Evolutionary conservation across 2,797 vertebrate species (phyloP).

Genomic region (Gouania willdenowi): DNA sequence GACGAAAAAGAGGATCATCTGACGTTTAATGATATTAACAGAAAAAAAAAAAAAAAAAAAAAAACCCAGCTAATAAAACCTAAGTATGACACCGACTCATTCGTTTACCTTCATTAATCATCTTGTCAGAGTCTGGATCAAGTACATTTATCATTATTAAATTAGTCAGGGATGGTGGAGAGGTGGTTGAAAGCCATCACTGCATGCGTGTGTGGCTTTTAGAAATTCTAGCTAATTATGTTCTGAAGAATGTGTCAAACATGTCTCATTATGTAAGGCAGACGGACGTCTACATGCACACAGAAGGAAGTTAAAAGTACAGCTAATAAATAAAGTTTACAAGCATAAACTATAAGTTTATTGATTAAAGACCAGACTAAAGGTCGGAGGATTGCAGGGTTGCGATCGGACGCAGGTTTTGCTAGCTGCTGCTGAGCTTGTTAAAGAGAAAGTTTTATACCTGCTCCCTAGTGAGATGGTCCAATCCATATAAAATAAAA

Average conservation of each 20-base stretch:
- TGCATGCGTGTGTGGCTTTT: conserved; percentile 33
- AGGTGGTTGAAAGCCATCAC: no score
- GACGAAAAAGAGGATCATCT: conserved; percentile 10
- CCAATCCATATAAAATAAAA: no score
- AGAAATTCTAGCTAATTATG: conserved; percentile 43
- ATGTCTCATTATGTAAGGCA: conserved; percentile 9
- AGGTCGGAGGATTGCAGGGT: no score
- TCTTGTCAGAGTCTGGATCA: conserved; percentile 53
- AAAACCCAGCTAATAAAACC: conserved; percentile 13
- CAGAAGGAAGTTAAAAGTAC: no score
- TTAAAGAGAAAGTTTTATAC: no score
- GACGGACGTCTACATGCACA: no score
- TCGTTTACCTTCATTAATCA: conserved; percentile 56
- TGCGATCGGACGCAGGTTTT: no score
- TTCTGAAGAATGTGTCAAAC: conserved; percentile 22
- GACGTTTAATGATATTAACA: conserved; percentile 15
- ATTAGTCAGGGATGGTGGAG: conserved; percentile 40
- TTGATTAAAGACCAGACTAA: no score
- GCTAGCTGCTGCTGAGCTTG: no score
- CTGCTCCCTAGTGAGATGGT: no score
- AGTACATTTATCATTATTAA: conserved; percentile 66
- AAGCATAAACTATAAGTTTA: no score
- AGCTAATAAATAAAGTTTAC: no score
- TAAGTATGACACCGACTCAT: conserved; percentile 34
- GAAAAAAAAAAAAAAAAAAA: conserved; percentile 11